Base-by-base conservation (phyloP, 2,797 vertebrate species). In the Coluber constrictor region DNA sequence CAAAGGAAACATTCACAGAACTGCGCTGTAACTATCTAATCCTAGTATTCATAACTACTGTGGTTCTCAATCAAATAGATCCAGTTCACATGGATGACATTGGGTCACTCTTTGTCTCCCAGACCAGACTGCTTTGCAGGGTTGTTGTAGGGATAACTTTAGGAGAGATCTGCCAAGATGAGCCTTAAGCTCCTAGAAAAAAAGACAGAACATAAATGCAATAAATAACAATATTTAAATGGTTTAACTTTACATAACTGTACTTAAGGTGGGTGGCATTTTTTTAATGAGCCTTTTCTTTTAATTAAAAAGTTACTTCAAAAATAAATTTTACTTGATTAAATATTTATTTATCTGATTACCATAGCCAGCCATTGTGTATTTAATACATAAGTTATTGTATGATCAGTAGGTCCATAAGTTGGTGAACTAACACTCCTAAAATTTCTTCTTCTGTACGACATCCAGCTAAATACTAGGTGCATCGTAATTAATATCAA, bases 241-340 rank as follows among this genome's bases (percentile, higher is more conserved):
- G 43, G 20, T 83, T 83, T 83, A 83, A 47, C 74, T 47, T 83
- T 83, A 79, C 18, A 10, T 79, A 47, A 83, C 23, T 83, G 74
- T 83, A 83, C 10, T 25, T 47, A 25, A 83, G 10, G 4, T 74
- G 63, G 5, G 18, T 74, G 32, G 29, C 55, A 74, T 25, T 56
- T 55, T 20, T 91, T 37, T 11, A 66, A 74, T 70, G 32, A 37
- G 37, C 18, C 29, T 86, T 88, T 88, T 60, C 16, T 83, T 89
- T 93, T 87, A 60, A 20, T 89, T 92, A 15, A 55, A 95, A 94
- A 86, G 51, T 93, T 7, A 0, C 93, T 95, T 94, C 92, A 93
- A 95, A 94, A 96, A 95, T 94, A 57, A 0, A 2, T 93, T 95
- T 97, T 23, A 29, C 88, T 97, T 95, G 47, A 92, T 92, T 88